These are phyloP conservation scores for Actenoides lindsayi DNA, from an alignment of 2,113 vertebrate genomes.

Conservation along the genomic window DNA sequence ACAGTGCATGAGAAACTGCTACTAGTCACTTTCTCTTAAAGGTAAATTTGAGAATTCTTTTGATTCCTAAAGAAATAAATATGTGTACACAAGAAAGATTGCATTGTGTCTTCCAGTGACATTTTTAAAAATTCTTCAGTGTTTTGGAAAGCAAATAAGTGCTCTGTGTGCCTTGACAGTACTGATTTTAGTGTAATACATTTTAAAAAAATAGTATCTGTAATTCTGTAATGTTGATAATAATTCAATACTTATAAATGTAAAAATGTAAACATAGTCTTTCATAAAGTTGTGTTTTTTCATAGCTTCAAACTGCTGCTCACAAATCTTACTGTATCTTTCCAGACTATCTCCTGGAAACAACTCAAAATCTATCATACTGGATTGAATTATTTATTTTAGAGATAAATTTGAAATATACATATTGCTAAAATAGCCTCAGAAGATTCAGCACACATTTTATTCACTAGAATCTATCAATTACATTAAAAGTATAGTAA, in stretches of 20 bases:
- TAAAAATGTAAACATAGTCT: background rate
- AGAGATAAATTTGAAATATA: background rate
- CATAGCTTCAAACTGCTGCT: background rate
- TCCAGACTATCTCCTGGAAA: background rate
- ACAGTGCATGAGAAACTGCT: background rate
- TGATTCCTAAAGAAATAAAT: background rate
- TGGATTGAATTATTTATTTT: background rate
- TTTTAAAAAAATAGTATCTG: background rate
- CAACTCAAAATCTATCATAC: background rate
- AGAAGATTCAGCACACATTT: background rate
- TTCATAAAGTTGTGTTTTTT: background rate
- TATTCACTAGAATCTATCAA: background rate
- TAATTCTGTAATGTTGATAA: background rate
- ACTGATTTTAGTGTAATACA: background rate
- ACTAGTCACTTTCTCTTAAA: background rate
- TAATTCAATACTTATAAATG: background rate
- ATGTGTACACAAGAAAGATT: background rate
- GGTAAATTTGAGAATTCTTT: background rate
- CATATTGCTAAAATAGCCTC: background rate
- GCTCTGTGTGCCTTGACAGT: background rate
- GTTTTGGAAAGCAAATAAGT: background rate
- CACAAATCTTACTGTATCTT: background rate
- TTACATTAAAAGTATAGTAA: background rate
- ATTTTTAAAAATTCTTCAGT: background rate
- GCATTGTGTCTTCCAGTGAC: background rate